These are phyloP conservation scores for Coluber constrictor DNA, from an alignment of 2,797 vertebrate genomes.

Conservation along the genomic window DNA sequence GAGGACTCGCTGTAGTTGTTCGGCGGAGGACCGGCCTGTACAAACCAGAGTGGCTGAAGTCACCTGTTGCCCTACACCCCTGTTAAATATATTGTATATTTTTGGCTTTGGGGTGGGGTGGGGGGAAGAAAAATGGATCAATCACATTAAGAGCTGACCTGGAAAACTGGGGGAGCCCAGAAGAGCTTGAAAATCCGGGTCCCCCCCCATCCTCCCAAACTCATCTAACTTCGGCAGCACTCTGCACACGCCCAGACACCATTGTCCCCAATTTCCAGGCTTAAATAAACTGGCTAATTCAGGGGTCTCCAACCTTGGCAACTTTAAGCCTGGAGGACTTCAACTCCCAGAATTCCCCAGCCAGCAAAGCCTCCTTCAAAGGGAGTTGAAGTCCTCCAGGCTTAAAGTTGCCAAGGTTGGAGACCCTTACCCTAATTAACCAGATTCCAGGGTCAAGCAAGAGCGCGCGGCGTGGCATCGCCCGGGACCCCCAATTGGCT, in stretches of 20 bases:
- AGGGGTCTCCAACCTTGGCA: too few species aligned
- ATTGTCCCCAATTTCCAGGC: background rate
- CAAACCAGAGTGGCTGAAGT: background rate
- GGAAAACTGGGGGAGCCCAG: background rate
- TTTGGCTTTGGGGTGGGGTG: too few species aligned
- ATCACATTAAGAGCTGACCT: background rate
- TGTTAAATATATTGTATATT: background rate
- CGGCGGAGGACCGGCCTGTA: too few species aligned
- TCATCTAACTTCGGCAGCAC: background rate
- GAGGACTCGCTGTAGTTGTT: too few species aligned
- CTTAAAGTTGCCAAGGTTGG: too few species aligned
- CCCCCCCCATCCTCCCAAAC: background rate
- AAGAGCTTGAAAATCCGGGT: background rate
- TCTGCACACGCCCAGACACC: background rate
- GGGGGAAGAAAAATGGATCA: background rate
- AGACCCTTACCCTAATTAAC: too few species aligned
- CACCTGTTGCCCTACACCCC: too few species aligned
- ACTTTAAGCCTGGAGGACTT: too few species aligned
- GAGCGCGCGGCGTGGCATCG: background rate
- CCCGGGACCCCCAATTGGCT: background rate
- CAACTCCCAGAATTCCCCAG: too few species aligned
- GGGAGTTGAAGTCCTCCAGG: too few species aligned
- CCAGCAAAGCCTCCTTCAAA: too few species aligned
- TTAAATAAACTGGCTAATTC: background rate
- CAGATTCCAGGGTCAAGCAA: background rate